Conservation (phyloP, 1,140 invertebrate species). For the Daktulosphaira vitifoliae region DNA sequence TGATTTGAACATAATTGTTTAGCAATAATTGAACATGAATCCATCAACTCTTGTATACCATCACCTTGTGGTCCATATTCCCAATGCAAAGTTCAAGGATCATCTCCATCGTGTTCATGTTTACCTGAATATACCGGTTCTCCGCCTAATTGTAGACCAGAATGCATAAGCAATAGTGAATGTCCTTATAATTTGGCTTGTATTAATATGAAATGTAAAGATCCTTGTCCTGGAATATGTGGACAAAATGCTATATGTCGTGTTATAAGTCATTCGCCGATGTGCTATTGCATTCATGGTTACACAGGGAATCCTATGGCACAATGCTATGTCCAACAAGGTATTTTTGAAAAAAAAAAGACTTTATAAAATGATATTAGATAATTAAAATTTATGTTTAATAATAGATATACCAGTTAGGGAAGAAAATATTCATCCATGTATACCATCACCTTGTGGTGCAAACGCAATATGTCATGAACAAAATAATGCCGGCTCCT, state of each 20-base stretch:
- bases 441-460: conserved; percentile 59
- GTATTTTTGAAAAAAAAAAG: neutral
- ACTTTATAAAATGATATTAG: no score
- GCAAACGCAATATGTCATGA: conserved; percentile 58
- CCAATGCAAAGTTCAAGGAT: conserved; percentile 43
- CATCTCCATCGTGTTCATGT: conserved; percentile 46
- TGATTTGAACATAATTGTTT: conserved; percentile 35
- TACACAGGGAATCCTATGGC: conserved; percentile 49
- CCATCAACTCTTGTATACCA: conserved; percentile 55
- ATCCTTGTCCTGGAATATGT: conserved; percentile 50
- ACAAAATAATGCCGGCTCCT: conserved; percentile 55
- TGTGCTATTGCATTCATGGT: conserved; percentile 47
- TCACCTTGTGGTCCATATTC: conserved; percentile 57
- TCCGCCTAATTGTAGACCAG: conserved; percentile 61
- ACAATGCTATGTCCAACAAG: conserved; percentile 41
- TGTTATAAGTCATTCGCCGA: conserved; percentile 46
- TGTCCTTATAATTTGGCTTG: conserved; percentile 50
- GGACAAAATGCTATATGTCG: conserved; percentile 49
- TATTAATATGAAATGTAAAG: conserved; percentile 47
- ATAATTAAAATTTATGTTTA: neutral
- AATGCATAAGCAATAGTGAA: conserved; percentile 61
- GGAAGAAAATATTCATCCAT: conserved; percentile 44
- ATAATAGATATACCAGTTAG: conserved; percentile 32
- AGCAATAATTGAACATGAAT: conserved; percentile 37
- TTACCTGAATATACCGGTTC: conserved; percentile 55